Evolutionary conservation across 2,888 invertebrate species (phyloP), one percentile per base, ranked within the genome.

Genomic region (Leucophenga maculata): DNA sequence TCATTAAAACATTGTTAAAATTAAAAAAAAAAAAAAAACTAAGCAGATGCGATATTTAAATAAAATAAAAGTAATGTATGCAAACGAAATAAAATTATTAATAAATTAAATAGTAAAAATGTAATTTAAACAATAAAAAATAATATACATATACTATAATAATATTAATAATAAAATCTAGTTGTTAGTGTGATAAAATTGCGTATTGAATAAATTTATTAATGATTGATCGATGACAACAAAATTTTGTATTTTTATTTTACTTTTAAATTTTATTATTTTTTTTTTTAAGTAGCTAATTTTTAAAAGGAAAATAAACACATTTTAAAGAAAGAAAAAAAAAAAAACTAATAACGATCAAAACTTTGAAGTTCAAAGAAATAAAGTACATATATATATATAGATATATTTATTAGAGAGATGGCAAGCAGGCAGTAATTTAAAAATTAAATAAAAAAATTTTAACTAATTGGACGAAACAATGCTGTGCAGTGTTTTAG

Each of bases 111-210:
- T 55, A 65, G 26, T 52, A 31, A 65, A 46, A 55, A 69, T 69
- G 55, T 57, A 55, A 54, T 55, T 54, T 55, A 65, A 57, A 55
- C 68, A 69, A 72, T 74, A 70, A 69, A 72, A 65, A 74, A 69
- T 74, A 71, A 69, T 76, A 73, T 67, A 76, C 73, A 77, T 72
- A 77, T 55, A 73, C 65, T 67, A 69, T 72, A 67, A 20, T 64
- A 48, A 64, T 64, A 22, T 22, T 46, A 48, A 39, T 72, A 76
- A 70, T 68, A 69, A 72, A 78, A 75, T 75, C 72, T 85, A 84
- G 85, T 77, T 80, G 76, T 78, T 83, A 83, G 84, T 75, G 79
- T 82, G 84, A 83, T 82, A 79, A 74, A 64, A 72, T 26, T 48
- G n/a, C 31, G 78, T 39, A 70, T 13, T 69, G 69, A 72, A 64